Percentiles rank a stretch among this genome's conserved stretches.
phyloP scores from a whole-genome alignment of 2,888 invertebrate genomes.

The Stenolophus ochropezus region DNA sequence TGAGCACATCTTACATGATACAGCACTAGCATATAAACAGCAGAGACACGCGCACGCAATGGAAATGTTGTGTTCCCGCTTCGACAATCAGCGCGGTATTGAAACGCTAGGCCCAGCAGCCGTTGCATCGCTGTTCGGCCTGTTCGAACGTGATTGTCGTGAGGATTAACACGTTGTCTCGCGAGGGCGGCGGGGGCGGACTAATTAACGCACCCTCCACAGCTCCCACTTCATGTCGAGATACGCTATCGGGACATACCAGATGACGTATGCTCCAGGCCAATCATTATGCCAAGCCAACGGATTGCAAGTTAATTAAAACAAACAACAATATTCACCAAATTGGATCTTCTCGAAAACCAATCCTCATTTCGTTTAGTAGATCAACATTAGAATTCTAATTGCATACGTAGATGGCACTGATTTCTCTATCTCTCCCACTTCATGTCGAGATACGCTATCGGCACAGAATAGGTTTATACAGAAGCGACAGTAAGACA shows the following conservation, averaged over 20 bases:
- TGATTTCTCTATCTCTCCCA: slow-evolving; percentile 14
- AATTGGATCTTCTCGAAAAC: not conserved
- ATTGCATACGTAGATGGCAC: not conserved
- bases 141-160: slow-evolving; percentile 37
- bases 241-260: slow-evolving; percentile 35
- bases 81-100: slow-evolving; percentile 39
- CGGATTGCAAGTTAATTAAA: slow-evolving; percentile 35
- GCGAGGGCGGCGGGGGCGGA: not conserved
- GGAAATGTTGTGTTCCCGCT: slow-evolving; percentile 42
- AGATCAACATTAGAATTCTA: not conserved
- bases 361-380: not conserved
- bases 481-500: too few relatives aligned
- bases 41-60: slow-evolving; percentile 26
- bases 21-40: slow-evolving; percentile 43
- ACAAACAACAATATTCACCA: not conserved
- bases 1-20: slow-evolving; percentile 30
- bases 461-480: too few relatives aligned
- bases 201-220: slow-evolving; percentile 30
- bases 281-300: not conserved
- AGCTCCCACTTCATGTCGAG: slow-evolving; percentile 35
- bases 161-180: slow-evolving; percentile 22
- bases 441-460: slow-evolving; percentile 42
- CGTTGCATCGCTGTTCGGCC: not conserved
- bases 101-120: not conserved
- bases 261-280: slow-evolving; percentile 18